Evolutionary conservation across 1,140 invertebrate genomes (phyloP).

Genomic region (Callitettix versicolor): DNA sequence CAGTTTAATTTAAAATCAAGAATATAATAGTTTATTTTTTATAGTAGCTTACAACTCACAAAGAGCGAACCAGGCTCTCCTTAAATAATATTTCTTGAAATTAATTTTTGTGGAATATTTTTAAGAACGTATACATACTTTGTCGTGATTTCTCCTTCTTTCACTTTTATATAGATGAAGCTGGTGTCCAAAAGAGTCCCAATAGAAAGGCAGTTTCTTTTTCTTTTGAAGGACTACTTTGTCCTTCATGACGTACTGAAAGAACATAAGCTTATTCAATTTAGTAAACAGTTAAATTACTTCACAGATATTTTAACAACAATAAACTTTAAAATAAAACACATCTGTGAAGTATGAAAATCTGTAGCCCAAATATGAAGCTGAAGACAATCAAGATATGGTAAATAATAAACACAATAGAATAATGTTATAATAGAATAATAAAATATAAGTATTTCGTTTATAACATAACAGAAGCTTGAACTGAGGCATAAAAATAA

Average conservation of each 20-base stretch:
- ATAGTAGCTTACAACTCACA: too few relatives aligned
- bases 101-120: too few relatives aligned
- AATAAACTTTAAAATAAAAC: constrained; percentile 21
- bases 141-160: constrained; percentile 43
- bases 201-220: constrained; percentile 56
- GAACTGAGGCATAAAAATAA: too few relatives aligned
- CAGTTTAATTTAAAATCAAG: too few relatives aligned
- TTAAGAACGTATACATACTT: too few relatives aligned
- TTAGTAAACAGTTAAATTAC: constrained; percentile 4
- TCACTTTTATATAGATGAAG: constrained; percentile 54
- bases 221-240: constrained; percentile 56
- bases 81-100: too few relatives aligned
- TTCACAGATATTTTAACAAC: constrained; percentile 41
- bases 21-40: too few relatives aligned
- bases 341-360: background rate
- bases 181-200: constrained; percentile 48
- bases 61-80: too few relatives aligned
- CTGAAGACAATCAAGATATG: too few relatives aligned
- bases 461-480: too few relatives aligned
- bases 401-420: background rate
- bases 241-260: constrained; percentile 61
- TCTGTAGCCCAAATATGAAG: background rate
- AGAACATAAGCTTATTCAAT: too few relatives aligned
- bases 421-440: background rate
- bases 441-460: background rate